These are phyloP conservation scores for Lota lota DNA, from an alignment of 2,113 vertebrate genomes.

Conservation along the genomic window DNA sequence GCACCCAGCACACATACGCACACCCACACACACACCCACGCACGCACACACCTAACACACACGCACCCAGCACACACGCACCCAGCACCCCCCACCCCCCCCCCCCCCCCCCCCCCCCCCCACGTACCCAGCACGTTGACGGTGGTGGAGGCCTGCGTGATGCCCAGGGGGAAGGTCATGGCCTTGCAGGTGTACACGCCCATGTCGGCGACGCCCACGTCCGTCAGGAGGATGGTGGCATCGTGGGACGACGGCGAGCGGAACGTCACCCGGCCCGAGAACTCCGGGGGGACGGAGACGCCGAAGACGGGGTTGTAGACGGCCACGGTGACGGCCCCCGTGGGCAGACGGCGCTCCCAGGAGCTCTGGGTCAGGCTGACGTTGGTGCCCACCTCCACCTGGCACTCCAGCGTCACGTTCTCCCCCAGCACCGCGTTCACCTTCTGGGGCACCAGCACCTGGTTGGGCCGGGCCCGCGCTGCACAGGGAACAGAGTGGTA, in stretches of 20 bases:
- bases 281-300: conserved; percentile 86
- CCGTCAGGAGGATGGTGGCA: conserved; percentile 87
- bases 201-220: conserved; percentile 90
- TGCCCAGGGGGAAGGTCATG: conserved; percentile 93
- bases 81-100: too few species aligned
- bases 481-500: neutral
- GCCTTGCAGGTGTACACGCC: conserved; percentile 94
- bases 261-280: conserved; percentile 83
- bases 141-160: conserved; percentile 84
- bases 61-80: too few species aligned
- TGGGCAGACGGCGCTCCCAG: conserved; percentile 87
- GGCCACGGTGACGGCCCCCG: conserved; percentile 86
- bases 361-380: conserved; percentile 92
- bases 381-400: conserved; percentile 82
- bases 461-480: conserved; percentile 83
- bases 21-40: too few species aligned
- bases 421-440: conserved; percentile 92
- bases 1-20: too few species aligned
- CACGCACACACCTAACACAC: too few species aligned
- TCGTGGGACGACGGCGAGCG: conserved; percentile 86
- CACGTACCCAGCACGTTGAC: conserved; percentile 91
- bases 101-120: too few species aligned
- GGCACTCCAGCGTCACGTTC: conserved; percentile 89
- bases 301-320: conserved; percentile 90
- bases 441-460: conserved; percentile 84